A percentile compares a stretch with the other conserved stretches of the same genome.
Conservation (phyloP, 2,797 vertebrate species). For the Tiaroga cobitis region DNA sequence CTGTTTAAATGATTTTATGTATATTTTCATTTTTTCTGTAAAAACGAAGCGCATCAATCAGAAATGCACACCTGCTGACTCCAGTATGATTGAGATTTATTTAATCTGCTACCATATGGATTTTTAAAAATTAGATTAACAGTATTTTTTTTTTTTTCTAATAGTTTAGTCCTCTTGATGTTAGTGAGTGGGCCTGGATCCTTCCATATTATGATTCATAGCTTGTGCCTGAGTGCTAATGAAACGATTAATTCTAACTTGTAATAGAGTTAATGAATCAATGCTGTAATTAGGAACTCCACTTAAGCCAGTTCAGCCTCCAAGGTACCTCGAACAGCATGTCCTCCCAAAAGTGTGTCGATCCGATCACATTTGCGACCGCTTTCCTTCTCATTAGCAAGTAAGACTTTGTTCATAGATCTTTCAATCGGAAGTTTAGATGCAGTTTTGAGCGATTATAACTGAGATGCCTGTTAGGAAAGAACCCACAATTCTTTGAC, state of each 20-base stretch:
- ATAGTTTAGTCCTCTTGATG: conserved; percentile 74
- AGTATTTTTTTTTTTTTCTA: conserved; percentile 54
- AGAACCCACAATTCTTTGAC: background rate
- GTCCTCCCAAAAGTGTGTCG: conserved; percentile 30
- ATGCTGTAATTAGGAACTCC: conserved; percentile 71
- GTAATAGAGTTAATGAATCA: conserved; percentile 75
- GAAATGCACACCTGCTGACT: background rate
- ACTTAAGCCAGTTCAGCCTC: conserved; percentile 62
- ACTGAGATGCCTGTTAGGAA: background rate
- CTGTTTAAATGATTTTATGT: background rate
- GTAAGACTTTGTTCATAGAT: conserved; percentile 20
- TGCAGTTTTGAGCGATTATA: background rate
- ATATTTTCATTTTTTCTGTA: background rate
- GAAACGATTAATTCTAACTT: conserved; percentile 77
- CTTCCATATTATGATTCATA: conserved; percentile 75
- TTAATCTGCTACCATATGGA: conserved; percentile 36
- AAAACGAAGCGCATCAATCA: background rate
- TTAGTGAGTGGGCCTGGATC: conserved; percentile 55
- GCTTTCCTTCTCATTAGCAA: conserved; percentile 29
- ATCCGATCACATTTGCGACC: conserved; percentile 14
- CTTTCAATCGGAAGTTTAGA: conserved; percentile 10
- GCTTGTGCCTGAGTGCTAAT: conserved; percentile 70
- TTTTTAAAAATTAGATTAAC: conserved; percentile 47
- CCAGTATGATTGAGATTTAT: conserved; percentile 31
- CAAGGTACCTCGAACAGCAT: conserved; percentile 54